Percentiles rank a stretch among this genome's conserved stretches.
Conservation (phyloP, 2,113 vertebrate genomes). For the Poicephalus meyeri region DNA sequence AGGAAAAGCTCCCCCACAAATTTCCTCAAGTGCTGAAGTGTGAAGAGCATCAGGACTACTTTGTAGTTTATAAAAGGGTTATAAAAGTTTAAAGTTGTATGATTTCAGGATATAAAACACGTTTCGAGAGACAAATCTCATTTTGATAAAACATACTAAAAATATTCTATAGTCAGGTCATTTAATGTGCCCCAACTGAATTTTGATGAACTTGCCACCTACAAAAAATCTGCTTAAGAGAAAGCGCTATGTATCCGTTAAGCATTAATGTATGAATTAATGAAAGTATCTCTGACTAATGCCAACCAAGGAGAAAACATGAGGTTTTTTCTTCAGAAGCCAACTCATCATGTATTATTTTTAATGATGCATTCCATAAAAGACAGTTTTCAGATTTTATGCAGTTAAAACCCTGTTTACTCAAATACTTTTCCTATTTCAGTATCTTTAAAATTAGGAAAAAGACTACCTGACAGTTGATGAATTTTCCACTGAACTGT, state of each 20-base stretch:
- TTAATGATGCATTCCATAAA: neutral
- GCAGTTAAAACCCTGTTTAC: neutral
- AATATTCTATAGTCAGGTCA: neutral
- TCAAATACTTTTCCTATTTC: neutral
- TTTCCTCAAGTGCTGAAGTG: neutral
- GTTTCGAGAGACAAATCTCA: neutral
- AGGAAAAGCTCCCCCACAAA: neutral
- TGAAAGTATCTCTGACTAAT: neutral
- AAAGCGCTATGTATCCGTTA: neutral
- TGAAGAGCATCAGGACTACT: neutral
- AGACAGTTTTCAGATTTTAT: neutral
- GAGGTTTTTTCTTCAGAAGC: neutral
- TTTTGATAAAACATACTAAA: neutral
- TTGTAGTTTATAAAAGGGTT: neutral
- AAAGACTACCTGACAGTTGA: neutral
- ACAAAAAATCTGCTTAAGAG: conserved; percentile 28
- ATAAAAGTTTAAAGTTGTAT: neutral
- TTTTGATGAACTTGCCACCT: conserved; percentile 18
- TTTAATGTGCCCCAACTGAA: neutral
- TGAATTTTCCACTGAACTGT: neutral
- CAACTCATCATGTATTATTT: neutral
- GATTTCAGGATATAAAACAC: neutral
- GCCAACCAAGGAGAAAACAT: neutral
- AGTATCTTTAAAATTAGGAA: neutral
- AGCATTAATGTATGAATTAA: neutral